A percentile compares a stretch with the other conserved stretches of the same genome.
phyloP scores from a whole-genome alignment of 1,140 invertebrate species.

The Proales similis region DNA sequence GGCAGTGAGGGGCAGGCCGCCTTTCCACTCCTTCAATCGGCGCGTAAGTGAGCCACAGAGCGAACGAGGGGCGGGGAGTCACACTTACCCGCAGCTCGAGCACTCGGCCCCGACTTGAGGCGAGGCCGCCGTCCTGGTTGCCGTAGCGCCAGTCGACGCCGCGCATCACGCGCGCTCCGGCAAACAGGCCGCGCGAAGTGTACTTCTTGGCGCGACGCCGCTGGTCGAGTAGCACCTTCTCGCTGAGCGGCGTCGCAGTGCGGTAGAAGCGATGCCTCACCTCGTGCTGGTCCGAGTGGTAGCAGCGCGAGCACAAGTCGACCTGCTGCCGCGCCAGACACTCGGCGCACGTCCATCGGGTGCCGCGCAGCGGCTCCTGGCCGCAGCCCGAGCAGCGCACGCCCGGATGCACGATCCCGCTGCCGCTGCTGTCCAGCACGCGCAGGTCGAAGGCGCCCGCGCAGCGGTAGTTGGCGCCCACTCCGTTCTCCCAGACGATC shows the following conservation, averaged over 20 bases:
- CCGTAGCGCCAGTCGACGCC: slow-evolving; percentile 78
- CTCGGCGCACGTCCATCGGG: slow-evolving; percentile 93
- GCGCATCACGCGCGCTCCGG: slow-evolving; percentile 71
- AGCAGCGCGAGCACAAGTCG: slow-evolving; percentile 90
- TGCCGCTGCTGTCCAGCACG: slow-evolving; percentile 86
- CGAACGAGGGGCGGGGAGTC: too few species aligned
- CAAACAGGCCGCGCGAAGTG: slow-evolving; percentile 82
- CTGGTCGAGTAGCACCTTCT: slow-evolving; percentile 79
- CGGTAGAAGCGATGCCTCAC: slow-evolving; percentile 84
- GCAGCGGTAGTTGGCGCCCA: slow-evolving; percentile 93
- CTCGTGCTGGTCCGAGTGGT: slow-evolving; percentile 93
- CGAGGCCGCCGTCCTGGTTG: slow-evolving; percentile 87
- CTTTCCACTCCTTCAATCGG: slow-evolving; percentile 95
- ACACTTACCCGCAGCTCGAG: slow-evolving; percentile 70
- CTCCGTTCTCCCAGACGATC: slow-evolving; percentile 96
- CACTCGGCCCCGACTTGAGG: slow-evolving; percentile 60
- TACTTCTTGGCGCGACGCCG: slow-evolving; percentile 86
- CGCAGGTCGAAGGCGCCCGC: slow-evolving; percentile 86
- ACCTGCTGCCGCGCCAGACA: slow-evolving; percentile 63
- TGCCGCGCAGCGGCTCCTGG: slow-evolving; percentile 91
- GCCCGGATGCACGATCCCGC: slow-evolving; percentile 88
- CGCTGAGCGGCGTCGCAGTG: slow-evolving; percentile 73
- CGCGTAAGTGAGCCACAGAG: too few species aligned
- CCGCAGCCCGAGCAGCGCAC: slow-evolving; percentile 94
- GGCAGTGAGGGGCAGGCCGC: slow-evolving; percentile 82